Evolutionary conservation across 2,797 vertebrate species (phyloP).

Genomic region (Myioborus miniatus): DNA sequence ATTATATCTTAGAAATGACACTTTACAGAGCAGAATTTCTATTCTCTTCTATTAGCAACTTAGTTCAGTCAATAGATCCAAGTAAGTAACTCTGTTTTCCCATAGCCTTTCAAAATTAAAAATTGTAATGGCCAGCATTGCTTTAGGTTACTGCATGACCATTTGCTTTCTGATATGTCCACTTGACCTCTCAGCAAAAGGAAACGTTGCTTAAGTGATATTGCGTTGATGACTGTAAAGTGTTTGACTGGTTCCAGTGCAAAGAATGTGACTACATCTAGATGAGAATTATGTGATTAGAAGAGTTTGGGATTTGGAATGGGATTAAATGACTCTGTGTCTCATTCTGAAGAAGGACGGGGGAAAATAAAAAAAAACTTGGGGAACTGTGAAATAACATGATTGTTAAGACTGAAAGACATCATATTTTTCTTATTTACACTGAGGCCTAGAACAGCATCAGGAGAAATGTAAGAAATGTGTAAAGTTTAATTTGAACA

Average conservation of each 20-base stretch:
- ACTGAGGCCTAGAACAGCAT: not conserved
- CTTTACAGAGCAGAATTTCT: not conserved
- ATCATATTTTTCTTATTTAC: not conserved
- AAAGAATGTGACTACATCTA: not conserved
- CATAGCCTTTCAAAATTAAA: not conserved
- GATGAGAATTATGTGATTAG: not conserved
- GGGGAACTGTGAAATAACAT: not conserved
- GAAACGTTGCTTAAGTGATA: not conserved
- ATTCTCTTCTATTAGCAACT: not conserved
- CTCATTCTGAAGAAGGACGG: not conserved
- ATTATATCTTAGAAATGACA: not conserved
- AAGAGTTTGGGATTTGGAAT: not conserved
- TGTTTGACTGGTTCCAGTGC: not conserved
- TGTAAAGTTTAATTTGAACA: not conserved
- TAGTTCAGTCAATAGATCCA: not conserved
- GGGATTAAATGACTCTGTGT: not conserved
- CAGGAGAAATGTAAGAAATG: not conserved
- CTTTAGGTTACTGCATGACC: not conserved
- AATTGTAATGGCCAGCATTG: not conserved
- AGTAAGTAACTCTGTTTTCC: not conserved
- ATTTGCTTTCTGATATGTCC: not conserved
- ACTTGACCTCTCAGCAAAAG: not conserved
- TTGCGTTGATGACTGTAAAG: not conserved
- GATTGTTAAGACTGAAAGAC: not conserved
- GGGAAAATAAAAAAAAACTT: rapidly evolving